Conservation (phyloP, 2,113 vertebrate genomes). For the Dicaeum eximium region DNA sequence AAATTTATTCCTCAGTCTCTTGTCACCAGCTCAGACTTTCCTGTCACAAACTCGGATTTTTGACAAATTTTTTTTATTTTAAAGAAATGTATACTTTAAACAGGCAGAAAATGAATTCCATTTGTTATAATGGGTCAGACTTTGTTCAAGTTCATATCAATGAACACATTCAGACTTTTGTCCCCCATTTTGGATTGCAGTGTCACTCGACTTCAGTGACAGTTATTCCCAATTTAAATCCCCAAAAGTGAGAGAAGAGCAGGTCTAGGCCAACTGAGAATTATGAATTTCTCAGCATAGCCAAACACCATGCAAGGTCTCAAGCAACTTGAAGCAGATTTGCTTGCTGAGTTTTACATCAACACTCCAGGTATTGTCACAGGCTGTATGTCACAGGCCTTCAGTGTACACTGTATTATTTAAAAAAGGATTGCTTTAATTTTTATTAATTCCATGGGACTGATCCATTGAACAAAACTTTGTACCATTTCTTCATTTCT, state of each 20-base stretch:
- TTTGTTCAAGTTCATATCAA: neutral
- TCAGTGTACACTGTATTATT: neutral
- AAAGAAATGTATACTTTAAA: neutral
- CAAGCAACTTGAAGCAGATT: neutral
- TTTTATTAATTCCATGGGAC: neutral
- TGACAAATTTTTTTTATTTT: neutral
- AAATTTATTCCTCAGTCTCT: neutral
- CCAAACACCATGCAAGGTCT: neutral
- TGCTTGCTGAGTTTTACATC: neutral
- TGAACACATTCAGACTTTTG: neutral
- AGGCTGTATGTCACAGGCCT: neutral
- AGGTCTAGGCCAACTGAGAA: neutral
- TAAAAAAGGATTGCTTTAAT: neutral
- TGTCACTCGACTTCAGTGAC: neutral
- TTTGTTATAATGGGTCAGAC: neutral
- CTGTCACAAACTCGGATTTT: neutral
- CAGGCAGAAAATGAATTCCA: neutral
- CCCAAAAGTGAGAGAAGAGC: neutral
- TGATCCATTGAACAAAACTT: neutral
- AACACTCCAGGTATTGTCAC: neutral
- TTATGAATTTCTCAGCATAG: neutral
- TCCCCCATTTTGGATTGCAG: neutral
- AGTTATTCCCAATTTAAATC: neutral
- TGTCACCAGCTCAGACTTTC: neutral
- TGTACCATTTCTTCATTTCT: neutral